phyloP scores from a whole-genome alignment of 2,113 vertebrate genomes.

The Aramus guarauna region DNA sequence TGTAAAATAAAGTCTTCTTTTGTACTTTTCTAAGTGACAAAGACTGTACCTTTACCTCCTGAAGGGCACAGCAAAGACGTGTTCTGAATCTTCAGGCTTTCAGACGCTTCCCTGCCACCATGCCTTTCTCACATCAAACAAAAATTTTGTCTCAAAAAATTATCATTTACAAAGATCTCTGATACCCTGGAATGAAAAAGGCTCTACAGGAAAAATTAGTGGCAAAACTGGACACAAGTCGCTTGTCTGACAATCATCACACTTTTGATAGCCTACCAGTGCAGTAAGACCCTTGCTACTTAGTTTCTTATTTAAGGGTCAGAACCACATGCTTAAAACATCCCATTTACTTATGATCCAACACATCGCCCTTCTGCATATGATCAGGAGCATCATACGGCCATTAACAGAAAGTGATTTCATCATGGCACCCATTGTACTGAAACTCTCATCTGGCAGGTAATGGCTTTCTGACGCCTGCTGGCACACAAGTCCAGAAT shows the following conservation, averaged over 20 bases:
- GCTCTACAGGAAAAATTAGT: background rate
- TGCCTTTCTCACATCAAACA: background rate
- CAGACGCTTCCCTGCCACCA: background rate
- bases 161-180: background rate
- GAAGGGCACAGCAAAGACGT: background rate
- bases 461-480: background rate
- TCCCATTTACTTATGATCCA: background rate
- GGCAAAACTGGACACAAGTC: background rate
- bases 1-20: background rate
- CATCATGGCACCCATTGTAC: background rate
- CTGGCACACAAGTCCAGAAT: background rate
- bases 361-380: background rate
- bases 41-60: background rate
- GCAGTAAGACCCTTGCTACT: background rate
- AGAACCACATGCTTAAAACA: background rate
- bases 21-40: background rate
- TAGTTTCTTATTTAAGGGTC: background rate
- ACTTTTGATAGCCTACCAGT: background rate
- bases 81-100: background rate
- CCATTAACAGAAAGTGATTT: background rate
- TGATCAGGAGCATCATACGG: background rate
- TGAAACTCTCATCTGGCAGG: background rate
- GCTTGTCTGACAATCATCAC: background rate
- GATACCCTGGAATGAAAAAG: background rate
- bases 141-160: background rate